Base-by-base conservation (phyloP, 2,797 vertebrate genomes). In the Sylvia borin region DNA sequence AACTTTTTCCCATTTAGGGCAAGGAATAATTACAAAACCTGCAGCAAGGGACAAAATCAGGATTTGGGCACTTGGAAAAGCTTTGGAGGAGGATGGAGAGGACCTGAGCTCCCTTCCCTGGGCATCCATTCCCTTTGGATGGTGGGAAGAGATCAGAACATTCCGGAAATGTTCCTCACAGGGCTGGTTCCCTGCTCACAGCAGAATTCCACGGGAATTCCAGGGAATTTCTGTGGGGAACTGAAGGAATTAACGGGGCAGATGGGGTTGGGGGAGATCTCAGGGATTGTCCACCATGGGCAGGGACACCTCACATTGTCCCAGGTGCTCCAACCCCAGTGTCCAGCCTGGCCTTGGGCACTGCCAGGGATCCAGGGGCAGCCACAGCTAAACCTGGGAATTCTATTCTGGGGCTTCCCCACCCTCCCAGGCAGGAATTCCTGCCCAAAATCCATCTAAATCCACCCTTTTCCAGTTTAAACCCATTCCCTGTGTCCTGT, bases 381-480 rank as follows among this genome's bases (percentile, higher is more conserved):
- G 43, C 76, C 66, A 2, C 43, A 72, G 22, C 60, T n/a, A 2
- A 0, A 2, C 60, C 29, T 53, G 54, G 58, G 27, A 17, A 54
- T 9, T 12, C 38, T 1, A 8, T 4, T 0, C 51, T 51, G 64
- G n/a, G 2, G 3, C 20, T 24, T 75, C 0, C 3, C 16, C n/a
- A 6, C 12, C 18, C 27, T 51, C 24, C 1, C 29, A 62, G 32
- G 1, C 6, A 47, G 5, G 3, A 67, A 65, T 48, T 48, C 34
- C 42, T 20, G 2, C n/a, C 42, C 81, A 3, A 32, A 1, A 27
- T 74, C 48, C 77, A 24, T 16, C 15, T 3, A 6, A 2, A 5
- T 2, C 18, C 1, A 0, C 16, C 11, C 8, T 38, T 3, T 15
- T 2, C 3, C 60, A 66, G 1, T 3, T 5, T 3, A 3, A 5